Evolutionary conservation across 2,797 vertebrate genomes (phyloP).

Genomic region (Helicolenus hilgendorfi): DNA sequence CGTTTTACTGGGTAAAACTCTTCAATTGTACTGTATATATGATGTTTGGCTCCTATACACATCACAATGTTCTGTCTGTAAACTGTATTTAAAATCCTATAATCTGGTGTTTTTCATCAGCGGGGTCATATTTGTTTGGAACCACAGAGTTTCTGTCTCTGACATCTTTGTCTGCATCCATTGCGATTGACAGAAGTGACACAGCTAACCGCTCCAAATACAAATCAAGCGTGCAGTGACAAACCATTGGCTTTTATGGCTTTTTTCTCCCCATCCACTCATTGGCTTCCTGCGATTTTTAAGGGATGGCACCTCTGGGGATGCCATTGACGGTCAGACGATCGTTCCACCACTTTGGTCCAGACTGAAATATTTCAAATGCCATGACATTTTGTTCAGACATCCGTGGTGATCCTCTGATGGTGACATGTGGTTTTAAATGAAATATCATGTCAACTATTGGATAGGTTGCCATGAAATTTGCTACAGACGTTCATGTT

Average conservation of each 20-base stretch:
- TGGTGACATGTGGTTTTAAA: background rate
- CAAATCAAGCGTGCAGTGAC: slow-evolving; percentile 27
- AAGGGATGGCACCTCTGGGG: background rate
- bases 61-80: background rate
- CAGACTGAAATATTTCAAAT: background rate
- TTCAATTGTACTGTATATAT: background rate
- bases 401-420: background rate
- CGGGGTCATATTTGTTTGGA: background rate
- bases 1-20: background rate
- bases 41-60: background rate
- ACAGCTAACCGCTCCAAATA: slow-evolving; percentile 16
- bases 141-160: slow-evolving; percentile 30
- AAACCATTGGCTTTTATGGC: slow-evolving; percentile 30
- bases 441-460: background rate
- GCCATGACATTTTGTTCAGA: background rate
- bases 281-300: background rate
- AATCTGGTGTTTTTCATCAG: background rate
- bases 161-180: slow-evolving; percentile 30
- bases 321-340: background rate
- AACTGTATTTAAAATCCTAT: slow-evolving; percentile 6
- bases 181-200: slow-evolving; percentile 36
- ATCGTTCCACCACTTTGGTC: background rate
- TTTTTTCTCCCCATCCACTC: background rate
- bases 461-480: background rate
- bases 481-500: background rate